Evolutionary conservation across 53 echinoderm and acorn worm species (phyloP), one percentile per base, ranked within the genome.

Genomic region (Paracentrotus lividus): DNA sequence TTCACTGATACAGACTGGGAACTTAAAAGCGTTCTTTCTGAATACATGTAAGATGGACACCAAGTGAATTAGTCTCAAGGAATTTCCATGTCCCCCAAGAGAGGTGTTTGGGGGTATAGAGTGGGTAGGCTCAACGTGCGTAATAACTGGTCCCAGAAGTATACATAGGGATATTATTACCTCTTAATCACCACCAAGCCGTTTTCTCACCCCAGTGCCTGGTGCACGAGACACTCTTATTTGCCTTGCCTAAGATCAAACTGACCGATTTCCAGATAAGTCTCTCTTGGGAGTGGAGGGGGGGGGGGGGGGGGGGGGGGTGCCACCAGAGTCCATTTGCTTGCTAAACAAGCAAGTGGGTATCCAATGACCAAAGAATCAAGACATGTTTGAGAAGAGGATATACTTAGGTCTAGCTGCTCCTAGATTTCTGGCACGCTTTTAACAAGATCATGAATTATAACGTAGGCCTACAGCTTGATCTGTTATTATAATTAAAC

Each of bases 171-270:
- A 81, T 81, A 47, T 15, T 47, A 45, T 81, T 81, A 81, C 81
- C 26, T 81, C 45, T 40, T 81, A 45, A 81, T 81, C 47, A 81
- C 81, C 81, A 24, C 81, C 81, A 26, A 81, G 18, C n/a, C 81
- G 33, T 44, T 45, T 49, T 47, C 14, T 27, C 49, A 49, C 47
- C n/a, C 9, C 4, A 45, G 8, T 47, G 27, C 81, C n/a, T 81
- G 4, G 81, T 81, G 47, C 42, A 44, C 47, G 47, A 15, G 81
- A 7, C 49, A 45, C 47, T 81, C 47, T 2, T 81, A 81, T 81
- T 81, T 81, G 47, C 81, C 49, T 51, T 81, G 81, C 49, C 45
- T 26, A 2, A 45, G 44, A 26, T 47, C 44, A 47, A 81, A 81
- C 47, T 47, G 47, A 81, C 47, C 81, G 47, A 42, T 42, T 45